Percentiles rank a stretch among this genome's conserved stretches.
Conservation (phyloP, 1,140 invertebrate genomes). For the Procambarus virginalis region DNA sequence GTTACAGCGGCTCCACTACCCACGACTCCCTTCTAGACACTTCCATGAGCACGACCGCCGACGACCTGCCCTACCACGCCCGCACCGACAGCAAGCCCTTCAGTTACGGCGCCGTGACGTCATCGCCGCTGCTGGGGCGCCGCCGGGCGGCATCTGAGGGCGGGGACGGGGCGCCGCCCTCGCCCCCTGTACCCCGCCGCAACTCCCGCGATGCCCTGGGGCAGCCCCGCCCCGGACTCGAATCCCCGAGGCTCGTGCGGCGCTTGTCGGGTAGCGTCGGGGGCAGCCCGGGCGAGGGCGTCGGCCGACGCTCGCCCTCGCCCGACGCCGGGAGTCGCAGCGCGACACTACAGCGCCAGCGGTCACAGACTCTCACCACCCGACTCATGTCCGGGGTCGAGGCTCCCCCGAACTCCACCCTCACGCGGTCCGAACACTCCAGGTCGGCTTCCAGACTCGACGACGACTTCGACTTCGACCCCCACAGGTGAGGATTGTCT, state of each 20-base stretch:
- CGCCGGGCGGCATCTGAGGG: conserved; percentile 70
- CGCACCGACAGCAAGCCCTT: conserved; percentile 86
- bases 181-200: conserved; percentile 67
- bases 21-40: conserved; percentile 59
- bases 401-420: conserved; percentile 58
- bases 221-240: conserved; percentile 74
- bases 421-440: conserved; percentile 63
- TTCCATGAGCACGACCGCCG: conserved; percentile 58
- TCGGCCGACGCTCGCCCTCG: conserved; percentile 55
- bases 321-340: conserved; percentile 69
- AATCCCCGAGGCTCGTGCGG: conserved; percentile 84
- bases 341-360: conserved; percentile 61
- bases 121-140: conserved; percentile 61
- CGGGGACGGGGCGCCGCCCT: conserved; percentile 74
- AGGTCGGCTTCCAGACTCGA: conserved; percentile 69
- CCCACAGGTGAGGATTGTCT: conserved; percentile 58
- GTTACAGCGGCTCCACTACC: conserved; percentile 60
- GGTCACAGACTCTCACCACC: conserved; percentile 67
- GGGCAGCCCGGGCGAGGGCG: conserved; percentile 29
- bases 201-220: conserved; percentile 69
- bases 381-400: conserved; percentile 66
- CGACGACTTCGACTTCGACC: conserved; percentile 62
- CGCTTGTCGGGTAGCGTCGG: conserved; percentile 69
- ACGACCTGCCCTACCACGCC: conserved; percentile 83
- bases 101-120: conserved; percentile 79